Conservation (phyloP, 1,140 invertebrate genomes). For the Amyelois transitella region DNA sequence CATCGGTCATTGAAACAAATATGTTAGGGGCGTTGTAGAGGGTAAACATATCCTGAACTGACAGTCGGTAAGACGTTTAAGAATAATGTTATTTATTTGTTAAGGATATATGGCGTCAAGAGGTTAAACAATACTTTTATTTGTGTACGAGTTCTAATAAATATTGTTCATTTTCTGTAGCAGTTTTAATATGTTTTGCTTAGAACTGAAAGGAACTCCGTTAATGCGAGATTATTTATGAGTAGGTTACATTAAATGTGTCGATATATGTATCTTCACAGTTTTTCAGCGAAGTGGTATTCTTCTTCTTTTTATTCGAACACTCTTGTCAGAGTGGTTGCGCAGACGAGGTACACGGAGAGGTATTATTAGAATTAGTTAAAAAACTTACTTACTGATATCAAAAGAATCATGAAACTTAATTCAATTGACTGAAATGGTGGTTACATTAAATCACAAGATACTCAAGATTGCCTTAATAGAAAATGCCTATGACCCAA, state of each 20-base stretch:
- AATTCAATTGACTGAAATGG: neutral
- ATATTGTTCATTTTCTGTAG: neutral
- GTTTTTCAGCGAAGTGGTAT: no score
- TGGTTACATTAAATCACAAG: neutral
- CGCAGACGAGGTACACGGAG: no score
- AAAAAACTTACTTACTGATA: no score
- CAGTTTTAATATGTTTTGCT: no score
- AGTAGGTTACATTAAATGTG: no score
- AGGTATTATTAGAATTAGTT: no score
- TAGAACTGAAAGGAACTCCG: no score
- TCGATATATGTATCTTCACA: no score
- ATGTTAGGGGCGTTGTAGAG: constrained; percentile 35
- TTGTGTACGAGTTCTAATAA: neutral
- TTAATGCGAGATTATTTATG: no score
- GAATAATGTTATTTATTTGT: neutral
- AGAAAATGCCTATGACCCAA: neutral
- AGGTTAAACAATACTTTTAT: neutral
- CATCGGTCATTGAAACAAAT: constrained; percentile 49
- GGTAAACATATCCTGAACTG: constrained; percentile 15
- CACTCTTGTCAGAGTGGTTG: no score
- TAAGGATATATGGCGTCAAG: neutral
- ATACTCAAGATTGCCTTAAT: neutral
- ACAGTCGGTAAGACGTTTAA: neutral
- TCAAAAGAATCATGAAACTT: no score
- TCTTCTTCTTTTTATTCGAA: no score